Evolutionary conservation across 2,888 invertebrate species (phyloP).

Genomic region (Thecophora atra): DNA sequence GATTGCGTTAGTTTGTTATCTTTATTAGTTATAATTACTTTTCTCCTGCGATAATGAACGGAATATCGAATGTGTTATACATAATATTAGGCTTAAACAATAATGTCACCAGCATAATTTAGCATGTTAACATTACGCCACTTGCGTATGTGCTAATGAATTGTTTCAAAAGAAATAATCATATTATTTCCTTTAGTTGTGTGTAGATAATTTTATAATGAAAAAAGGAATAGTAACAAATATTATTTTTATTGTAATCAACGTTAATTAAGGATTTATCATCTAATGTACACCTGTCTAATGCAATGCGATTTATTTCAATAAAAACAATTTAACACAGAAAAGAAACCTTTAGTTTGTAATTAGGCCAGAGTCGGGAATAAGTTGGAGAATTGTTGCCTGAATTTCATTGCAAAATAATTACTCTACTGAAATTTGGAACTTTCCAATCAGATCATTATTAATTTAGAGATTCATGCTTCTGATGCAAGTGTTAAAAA

Average conservation of each 20-base stretch:
- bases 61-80: too few species aligned
- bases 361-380: not conserved
- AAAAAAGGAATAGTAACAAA: constrained; percentile 20
- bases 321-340: constrained; percentile 21
- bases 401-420: too few species aligned
- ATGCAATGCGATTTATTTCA: constrained; percentile 24
- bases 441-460: too few species aligned
- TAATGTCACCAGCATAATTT: not conserved
- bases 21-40: too few species aligned
- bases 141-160: not conserved
- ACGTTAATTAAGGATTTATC: constrained; percentile 26
- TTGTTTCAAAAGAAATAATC: not conserved
- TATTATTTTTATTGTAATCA: constrained; percentile 28
- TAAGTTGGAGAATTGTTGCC: too few species aligned
- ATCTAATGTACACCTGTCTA: constrained; percentile 18
- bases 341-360: not conserved
- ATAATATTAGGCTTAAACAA: too few species aligned
- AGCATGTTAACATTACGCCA: too few species aligned
- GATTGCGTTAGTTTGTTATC: too few species aligned
- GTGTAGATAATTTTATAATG: constrained; percentile 20
- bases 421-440: too few species aligned
- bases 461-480: too few species aligned
- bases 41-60: too few species aligned
- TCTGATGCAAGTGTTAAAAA: too few species aligned
- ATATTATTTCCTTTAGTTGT: not conserved